Evolutionary conservation across 2,113 vertebrate genomes (phyloP), one percentile per base, ranked within the genome.

Genomic region (Charadrius vociferus): DNA sequence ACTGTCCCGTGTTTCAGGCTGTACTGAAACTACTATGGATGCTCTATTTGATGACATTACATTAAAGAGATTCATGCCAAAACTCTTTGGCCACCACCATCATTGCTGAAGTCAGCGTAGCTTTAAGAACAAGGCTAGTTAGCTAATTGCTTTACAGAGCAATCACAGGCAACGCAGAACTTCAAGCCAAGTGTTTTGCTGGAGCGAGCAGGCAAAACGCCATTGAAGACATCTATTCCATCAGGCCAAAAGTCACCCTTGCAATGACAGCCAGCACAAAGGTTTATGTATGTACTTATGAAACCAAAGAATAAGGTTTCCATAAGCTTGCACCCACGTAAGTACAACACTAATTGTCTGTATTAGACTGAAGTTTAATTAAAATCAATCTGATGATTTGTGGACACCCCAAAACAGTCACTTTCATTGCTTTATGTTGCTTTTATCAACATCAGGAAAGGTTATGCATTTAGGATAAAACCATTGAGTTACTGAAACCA

Each of bases 111-210:
- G 91, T 97, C 96, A 96, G 96, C 96, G 27, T 7, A 23, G 78
- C 91, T 90, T 92, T 47, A 73, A 86, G 93, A 93, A 83, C 84
- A 96, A 83, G 87, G 81, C 84, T 94, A 96, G 97, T 97, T 97
- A 97, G 93, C 93, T 96, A 96, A 97, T 97, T 95, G 87, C 91
- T 94, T 94, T 56, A 78, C 94, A 93, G 95, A 92, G 91, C 39
- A 72, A 53, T 58, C 94, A 91, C 18, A 27, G 74, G 79, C 81
- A 96, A 67, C 3, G 15, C 66, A 68, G 85, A 72, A 37, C 49
- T 41, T 22, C 37, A 49, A 96, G 91, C 97, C 94, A 94, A 97
- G 63, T 32, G 67, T 52, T 93, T 87, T 81, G 96, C 84, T 86
- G 81, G 93, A 77, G 41, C 75, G 80, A 39, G 84, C 67, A 90